phyloP scores from a whole-genome alignment of 2,888 invertebrate species.

The Nemotelus nigrinus region DNA sequence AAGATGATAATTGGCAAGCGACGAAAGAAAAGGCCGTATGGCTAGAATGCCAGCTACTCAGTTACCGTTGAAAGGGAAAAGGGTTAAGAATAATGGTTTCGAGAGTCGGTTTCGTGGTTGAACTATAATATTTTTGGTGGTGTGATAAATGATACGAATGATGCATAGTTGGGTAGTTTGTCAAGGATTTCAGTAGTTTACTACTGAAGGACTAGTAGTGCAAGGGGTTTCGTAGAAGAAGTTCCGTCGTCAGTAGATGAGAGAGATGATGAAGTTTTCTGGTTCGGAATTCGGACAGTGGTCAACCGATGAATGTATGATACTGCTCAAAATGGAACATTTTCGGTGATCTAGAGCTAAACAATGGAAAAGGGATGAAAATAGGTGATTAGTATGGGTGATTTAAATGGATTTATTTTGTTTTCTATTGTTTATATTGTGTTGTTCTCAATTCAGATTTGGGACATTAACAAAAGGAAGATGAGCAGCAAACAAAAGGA shows the following conservation, averaged over 20 bases:
- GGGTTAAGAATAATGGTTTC: neutral
- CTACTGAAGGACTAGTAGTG: too few relatives aligned
- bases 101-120: constrained; percentile 12
- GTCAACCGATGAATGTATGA: constrained; percentile 1
- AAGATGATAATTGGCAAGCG: constrained; percentile 26
- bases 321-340: neutral
- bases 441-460: too few relatives aligned
- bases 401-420: too few relatives aligned
- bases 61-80: neutral
- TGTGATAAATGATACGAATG: constrained; percentile 9
- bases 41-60: too few relatives aligned
- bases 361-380: too few relatives aligned
- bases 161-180: too few relatives aligned
- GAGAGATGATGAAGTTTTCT: neutral
- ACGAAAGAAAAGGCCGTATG: neutral
- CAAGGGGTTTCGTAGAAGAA: too few relatives aligned
- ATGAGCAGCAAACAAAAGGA: too few relatives aligned
- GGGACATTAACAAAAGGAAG: too few relatives aligned
- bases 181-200: neutral
- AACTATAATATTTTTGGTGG: constrained; percentile 13
- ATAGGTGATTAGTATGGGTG: too few relatives aligned
- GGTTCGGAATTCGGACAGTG: neutral
- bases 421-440: too few relatives aligned
- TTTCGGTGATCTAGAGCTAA: neutral
- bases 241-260: too few relatives aligned